phyloP scores from a whole-genome alignment of 2,888 invertebrate species.

The Thereva nobilitata region DNA sequence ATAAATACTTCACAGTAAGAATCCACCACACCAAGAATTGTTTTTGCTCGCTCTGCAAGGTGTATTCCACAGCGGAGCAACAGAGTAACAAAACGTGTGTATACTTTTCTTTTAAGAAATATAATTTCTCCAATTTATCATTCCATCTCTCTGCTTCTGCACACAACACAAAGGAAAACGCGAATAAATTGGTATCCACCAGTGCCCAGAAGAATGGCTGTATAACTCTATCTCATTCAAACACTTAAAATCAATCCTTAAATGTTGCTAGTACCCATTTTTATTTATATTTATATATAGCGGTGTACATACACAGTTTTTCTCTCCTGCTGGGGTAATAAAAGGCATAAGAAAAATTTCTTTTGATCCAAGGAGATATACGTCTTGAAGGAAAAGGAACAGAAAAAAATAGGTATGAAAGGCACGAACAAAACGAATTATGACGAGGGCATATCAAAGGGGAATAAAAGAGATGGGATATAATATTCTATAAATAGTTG shows the following conservation, averaged over 20 bases:
- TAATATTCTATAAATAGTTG: constrained; percentile 35
- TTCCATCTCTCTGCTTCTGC: constrained; percentile 1
- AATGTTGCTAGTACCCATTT: too few species aligned
- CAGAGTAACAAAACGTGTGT: neutral
- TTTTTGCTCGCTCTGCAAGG: neutral
- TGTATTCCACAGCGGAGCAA: neutral
- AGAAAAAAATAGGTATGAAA: neutral
- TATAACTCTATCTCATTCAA: constrained; percentile 22
- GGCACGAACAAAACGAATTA: neutral
- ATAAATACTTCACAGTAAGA: neutral
- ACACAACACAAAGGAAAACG: constrained; percentile 1
- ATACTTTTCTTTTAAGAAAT: constrained; percentile 26
- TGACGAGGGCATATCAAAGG: neutral
- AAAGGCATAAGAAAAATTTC: neutral
- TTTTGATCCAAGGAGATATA: constrained; percentile 9
- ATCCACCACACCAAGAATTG: neutral
- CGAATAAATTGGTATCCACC: constrained; percentile 6
- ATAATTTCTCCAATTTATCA: constrained; percentile 23
- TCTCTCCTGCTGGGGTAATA: constrained; percentile 6
- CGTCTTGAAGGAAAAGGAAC: neutral
- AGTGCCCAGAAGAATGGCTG: neutral
- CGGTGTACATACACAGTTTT: neutral
- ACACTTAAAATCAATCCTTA: constrained; percentile 10
- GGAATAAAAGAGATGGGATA: constrained; percentile 27
- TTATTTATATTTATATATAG: neutral